phyloP scores from a whole-genome alignment of 1,140 invertebrate genomes.

The Parasteatoda tepidariorum region DNA sequence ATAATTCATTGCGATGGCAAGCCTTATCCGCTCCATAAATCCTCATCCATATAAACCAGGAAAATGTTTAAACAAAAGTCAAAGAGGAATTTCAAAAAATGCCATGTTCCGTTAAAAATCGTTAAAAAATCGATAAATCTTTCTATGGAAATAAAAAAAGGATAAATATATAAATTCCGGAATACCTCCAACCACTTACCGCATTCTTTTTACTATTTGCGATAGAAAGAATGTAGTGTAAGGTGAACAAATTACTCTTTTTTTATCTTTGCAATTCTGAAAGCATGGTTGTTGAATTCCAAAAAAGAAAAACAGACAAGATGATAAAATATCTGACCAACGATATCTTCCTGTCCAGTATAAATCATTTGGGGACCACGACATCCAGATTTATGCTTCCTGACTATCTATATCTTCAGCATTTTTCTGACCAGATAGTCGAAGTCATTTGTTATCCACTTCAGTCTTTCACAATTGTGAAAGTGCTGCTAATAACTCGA shows the following conservation, averaged over 20 bases:
- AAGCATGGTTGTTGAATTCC: constrained; percentile 48
- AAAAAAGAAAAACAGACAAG: constrained; percentile 24
- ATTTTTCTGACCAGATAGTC: constrained; percentile 59
- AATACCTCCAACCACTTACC: constrained; percentile 51
- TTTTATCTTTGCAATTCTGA: constrained; percentile 30
- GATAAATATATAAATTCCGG: constrained; percentile 41
- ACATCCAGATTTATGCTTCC: constrained; percentile 52
- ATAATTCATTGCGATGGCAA: constrained; percentile 29
- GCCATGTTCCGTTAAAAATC: constrained; percentile 51
- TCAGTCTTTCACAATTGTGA: constrained; percentile 27
- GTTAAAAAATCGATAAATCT: constrained; percentile 58
- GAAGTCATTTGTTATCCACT: constrained; percentile 47
- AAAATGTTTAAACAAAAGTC: constrained; percentile 54
- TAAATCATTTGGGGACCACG: constrained; percentile 37
- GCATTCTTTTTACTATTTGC: constrained; percentile 52
- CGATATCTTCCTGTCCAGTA: constrained; percentile 48
- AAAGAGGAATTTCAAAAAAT: constrained; percentile 47
- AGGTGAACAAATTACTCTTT: too few relatives aligned
- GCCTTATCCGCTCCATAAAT: constrained; percentile 32
- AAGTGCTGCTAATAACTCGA: constrained; percentile 58
- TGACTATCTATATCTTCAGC: constrained; percentile 38
- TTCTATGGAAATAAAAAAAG: constrained; percentile 10
- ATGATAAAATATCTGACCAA: constrained; percentile 53
- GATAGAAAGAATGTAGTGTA: constrained; percentile 23
- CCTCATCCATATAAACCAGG: constrained; percentile 31